Evolutionary conservation across 2,113 vertebrate species (phyloP).

Genomic region (Etia nguti): DNA sequence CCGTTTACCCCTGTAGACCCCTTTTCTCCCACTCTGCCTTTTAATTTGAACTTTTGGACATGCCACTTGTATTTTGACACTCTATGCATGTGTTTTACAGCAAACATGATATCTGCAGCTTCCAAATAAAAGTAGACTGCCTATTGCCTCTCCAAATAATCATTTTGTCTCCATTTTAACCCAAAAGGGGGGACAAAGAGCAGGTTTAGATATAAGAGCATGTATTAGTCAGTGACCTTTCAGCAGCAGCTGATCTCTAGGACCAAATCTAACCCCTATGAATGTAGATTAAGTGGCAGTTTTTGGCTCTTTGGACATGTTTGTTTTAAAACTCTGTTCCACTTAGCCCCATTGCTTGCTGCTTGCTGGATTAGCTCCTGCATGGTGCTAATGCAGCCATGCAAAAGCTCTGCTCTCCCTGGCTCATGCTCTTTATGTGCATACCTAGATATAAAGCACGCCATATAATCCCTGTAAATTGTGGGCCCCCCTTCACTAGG

Average conservation of each 20-base stretch:
- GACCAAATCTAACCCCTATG: conserved; percentile 39
- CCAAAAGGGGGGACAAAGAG: not conserved
- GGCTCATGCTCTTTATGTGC: conserved; percentile 58
- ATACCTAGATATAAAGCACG: conserved; percentile 66
- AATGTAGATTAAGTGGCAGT: conserved; percentile 54
- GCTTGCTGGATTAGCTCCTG: conserved; percentile 54
- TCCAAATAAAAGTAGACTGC: not conserved
- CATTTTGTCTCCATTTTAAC: not conserved
- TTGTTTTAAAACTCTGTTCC: conserved; percentile 65
- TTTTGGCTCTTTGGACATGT: conserved; percentile 56
- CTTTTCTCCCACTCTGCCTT: not conserved
- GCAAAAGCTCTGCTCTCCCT: conserved; percentile 22
- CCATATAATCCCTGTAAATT: conserved; percentile 61
- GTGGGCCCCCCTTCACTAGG: conserved; percentile 18
- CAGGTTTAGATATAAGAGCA: not conserved
- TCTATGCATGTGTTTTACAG: not conserved
- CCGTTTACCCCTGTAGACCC: not conserved
- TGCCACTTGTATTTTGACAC: not conserved
- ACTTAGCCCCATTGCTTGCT: conserved; percentile 43
- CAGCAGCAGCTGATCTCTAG: conserved; percentile 31
- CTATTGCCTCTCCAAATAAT: not conserved
- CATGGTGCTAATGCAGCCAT: conserved; percentile 22
- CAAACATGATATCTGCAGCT: not conserved
- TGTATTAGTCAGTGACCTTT: conserved; percentile 36
- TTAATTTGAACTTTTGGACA: not conserved